Conservation (phyloP, 1,140 invertebrate species). For the Caenorhabditis remanei region DNA sequence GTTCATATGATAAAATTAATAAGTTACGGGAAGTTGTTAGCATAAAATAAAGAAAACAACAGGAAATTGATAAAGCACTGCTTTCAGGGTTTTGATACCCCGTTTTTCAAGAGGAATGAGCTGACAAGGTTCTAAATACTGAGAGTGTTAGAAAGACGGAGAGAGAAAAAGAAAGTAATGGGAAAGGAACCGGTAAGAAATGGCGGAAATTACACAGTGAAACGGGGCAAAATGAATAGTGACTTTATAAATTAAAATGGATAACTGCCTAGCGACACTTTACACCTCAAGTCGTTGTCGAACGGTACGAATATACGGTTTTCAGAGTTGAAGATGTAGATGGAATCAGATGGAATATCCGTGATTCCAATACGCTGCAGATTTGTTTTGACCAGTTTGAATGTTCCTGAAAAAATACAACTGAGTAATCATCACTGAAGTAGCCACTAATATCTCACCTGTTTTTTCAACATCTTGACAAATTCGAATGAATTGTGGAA, state of each 20-base stretch:
- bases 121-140: background rate
- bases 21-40: too few relatives aligned
- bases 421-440: background rate
- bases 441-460: slow-evolving; percentile 66
- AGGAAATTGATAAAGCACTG: slow-evolving; percentile 44
- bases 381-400: slow-evolving; percentile 77
- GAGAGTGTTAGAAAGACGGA: background rate
- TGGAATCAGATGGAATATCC: slow-evolving; percentile 21
- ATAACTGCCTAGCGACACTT: slow-evolving; percentile 19
- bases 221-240: background rate
- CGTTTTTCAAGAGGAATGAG: background rate
- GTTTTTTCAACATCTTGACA: slow-evolving; percentile 74
- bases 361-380: slow-evolving; percentile 67
- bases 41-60: background rate
- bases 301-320: slow-evolving; percentile 36
- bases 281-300: slow-evolving; percentile 36
- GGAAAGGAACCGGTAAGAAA: slow-evolving; percentile 40
- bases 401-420: slow-evolving; percentile 71
- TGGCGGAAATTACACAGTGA: slow-evolving; percentile 47
- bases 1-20: background rate
- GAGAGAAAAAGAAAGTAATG: background rate
- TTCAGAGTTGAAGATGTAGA: slow-evolving; percentile 23
- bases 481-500: slow-evolving; percentile 74
- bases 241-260: background rate
- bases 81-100: background rate